phyloP scores from a whole-genome alignment of 1,140 invertebrate species.

The Drosophila gunungcola region DNA sequence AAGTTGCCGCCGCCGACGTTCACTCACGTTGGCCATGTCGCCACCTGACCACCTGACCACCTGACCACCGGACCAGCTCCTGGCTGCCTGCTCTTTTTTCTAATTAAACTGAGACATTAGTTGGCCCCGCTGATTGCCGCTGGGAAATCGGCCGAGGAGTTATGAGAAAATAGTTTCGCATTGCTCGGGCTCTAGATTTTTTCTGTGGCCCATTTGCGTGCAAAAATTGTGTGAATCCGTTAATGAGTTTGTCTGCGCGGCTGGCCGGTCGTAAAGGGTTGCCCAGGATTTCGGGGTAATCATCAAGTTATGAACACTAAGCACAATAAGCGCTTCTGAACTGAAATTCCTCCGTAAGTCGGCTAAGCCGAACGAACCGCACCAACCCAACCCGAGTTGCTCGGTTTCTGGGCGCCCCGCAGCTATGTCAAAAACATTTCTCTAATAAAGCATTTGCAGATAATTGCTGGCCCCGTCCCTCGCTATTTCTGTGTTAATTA shows the following conservation, averaged over 20 bases:
- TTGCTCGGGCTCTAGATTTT: conserved; percentile 47
- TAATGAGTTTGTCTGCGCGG: conserved; percentile 56
- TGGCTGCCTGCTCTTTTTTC: conserved; percentile 38
- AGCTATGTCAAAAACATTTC: conserved; percentile 64
- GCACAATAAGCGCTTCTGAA: conserved; percentile 19
- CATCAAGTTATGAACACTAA: conserved; percentile 47
- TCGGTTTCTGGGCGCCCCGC: conserved; percentile 41
- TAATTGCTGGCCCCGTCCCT: conserved; percentile 48
- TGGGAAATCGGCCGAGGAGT: conserved; percentile 72
- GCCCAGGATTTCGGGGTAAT: conserved; percentile 39
- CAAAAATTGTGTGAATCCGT: conserved; percentile 78
- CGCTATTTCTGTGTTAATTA: conserved; percentile 74
- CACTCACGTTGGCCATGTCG: conserved; percentile 66
- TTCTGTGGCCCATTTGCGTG: conserved; percentile 66
- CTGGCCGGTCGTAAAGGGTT: conserved; percentile 15
- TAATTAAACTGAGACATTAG: conserved; percentile 77
- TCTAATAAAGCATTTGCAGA: conserved; percentile 77
- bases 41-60: conserved; percentile 34
- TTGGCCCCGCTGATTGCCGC: conserved; percentile 73
- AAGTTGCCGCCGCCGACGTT: conserved; percentile 67
- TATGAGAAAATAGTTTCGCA: conserved; percentile 81
- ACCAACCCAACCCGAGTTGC: background rate
- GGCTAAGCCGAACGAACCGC: background rate
- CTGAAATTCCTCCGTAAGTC: conserved; percentile 27
- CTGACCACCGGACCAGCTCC: conserved; percentile 1